These are phyloP conservation scores for Agrilus planipennis DNA, from an alignment of 1,140 invertebrate genomes.

Conservation along the genomic window DNA sequence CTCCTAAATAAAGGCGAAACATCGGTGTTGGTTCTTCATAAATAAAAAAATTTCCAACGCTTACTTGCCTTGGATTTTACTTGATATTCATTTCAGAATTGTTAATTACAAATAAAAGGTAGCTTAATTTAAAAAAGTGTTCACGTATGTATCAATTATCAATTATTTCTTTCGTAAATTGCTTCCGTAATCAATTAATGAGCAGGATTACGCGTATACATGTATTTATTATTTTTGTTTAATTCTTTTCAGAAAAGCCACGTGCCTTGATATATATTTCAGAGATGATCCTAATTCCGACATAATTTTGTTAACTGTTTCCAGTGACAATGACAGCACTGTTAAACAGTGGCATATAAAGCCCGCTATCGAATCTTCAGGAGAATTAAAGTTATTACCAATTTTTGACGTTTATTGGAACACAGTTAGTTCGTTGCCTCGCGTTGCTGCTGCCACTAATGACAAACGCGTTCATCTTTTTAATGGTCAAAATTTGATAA, in stretches of 20 bases:
- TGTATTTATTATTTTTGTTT: too few relatives aligned
- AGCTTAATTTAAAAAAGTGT: too few relatives aligned
- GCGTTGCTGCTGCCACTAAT: conserved; percentile 6
- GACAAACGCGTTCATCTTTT: conserved; percentile 7
- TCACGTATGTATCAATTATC: too few relatives aligned
- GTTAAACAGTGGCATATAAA: conserved; percentile 9
- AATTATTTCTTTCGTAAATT: too few relatives aligned
- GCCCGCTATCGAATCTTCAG: not conserved
- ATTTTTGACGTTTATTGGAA: conserved; percentile 10
- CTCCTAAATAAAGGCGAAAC: too few relatives aligned
- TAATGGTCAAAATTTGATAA: conserved; percentile 9
- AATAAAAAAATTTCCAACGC: too few relatives aligned
- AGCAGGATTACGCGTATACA: too few relatives aligned
- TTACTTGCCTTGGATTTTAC: too few relatives aligned
- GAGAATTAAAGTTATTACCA: not conserved
- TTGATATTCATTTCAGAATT: too few relatives aligned
- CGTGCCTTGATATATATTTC: conserved; percentile 6
- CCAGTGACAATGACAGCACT: conserved; percentile 5
- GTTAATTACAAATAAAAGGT: too few relatives aligned
- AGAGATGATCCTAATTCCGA: conserved; percentile 3
- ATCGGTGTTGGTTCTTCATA: too few relatives aligned
- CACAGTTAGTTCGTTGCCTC: conserved; percentile 1
- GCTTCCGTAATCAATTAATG: too few relatives aligned
- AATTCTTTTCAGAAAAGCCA: conserved; percentile 3
- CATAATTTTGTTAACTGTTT: conserved; percentile 6